Evolutionary conservation across 2,888 invertebrate genomes (phyloP), one percentile per base, ranked within the genome.

Genomic region (Lithophane socia): DNA sequence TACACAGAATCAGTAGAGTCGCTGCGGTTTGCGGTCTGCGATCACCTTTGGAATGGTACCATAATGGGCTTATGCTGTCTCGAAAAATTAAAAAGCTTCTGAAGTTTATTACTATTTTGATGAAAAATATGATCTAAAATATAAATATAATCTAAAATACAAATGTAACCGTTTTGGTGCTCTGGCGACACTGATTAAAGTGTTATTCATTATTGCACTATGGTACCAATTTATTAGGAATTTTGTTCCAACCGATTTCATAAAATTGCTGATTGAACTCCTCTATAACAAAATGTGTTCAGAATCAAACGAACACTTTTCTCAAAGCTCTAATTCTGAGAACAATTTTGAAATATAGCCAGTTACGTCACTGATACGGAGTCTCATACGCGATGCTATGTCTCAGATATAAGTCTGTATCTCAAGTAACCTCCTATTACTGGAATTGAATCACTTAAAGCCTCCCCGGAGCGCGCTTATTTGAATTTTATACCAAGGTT

Each of bases 361-460:
- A 37, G 29, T 77, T 63, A 72, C 60, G 61, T 72, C 71, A 69
- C 58, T 29, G 44, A 79, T 63, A 67, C 58, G 42, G 12, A 29
- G 54, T 42, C 71, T 71, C 79, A 69, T 63, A 75, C 61, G 56
- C 63, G 69, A 69, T 5, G 56, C 64, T 65, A 58, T 63, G 54
- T 69, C 72, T 60, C 58, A 63, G 72, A 80, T 75, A 69, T 71
- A 70, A 84, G 77, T 75, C 80, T 75, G 80, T 85, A 79, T 83
- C 79, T 85, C 86, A 83, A 89, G 89, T 90, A 89, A 87, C 86
- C 86, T 86, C 82, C 87, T 88, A 89, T 91, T 90, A 90, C 86
- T 80, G 85, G 82, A 90, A 90, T 91, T 88, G 90, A 91, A 87
- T 90, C 90, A 89, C 88, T 88, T 83, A 85, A 85, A 83, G 75